Conservation (phyloP, 2,888 invertebrate genomes). For the Polyommatus icarus region DNA sequence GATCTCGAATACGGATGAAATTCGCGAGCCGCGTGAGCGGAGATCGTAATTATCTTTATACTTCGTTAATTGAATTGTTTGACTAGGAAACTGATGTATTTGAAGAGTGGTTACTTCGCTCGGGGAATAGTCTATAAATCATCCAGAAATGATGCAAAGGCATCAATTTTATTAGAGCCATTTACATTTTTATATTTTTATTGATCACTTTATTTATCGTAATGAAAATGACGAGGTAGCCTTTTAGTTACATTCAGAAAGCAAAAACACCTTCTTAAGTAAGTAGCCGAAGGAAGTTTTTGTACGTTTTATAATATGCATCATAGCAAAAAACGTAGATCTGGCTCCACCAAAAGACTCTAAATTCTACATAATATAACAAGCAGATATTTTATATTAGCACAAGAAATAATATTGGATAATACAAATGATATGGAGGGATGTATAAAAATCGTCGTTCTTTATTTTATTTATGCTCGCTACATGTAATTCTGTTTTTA, state of each 20-base stretch:
- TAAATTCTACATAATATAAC: neutral
- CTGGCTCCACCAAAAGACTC: neutral
- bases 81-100: neutral
- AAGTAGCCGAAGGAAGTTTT: too few species aligned
- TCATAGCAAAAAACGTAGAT: neutral
- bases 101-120: too few species aligned
- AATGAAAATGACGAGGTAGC: neutral
- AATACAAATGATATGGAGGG: neutral
- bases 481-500: neutral
- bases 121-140: neutral
- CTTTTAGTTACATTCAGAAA: too few species aligned
- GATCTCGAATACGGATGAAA: conserved; percentile 11
- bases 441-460: neutral
- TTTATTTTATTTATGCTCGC: conserved; percentile 18
- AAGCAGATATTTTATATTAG: neutral
- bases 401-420: neutral
- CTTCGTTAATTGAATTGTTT: neutral
- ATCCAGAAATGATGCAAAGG: neutral
- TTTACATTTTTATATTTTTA: neutral
- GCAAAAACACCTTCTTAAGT: too few species aligned
- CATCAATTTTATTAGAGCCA: neutral
- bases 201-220: neutral
- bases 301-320: too few species aligned
- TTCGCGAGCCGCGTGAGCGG: neutral
- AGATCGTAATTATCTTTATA: neutral